phyloP scores from a whole-genome alignment of 2,797 vertebrate species.

The Cheirogaleus major region DNA sequence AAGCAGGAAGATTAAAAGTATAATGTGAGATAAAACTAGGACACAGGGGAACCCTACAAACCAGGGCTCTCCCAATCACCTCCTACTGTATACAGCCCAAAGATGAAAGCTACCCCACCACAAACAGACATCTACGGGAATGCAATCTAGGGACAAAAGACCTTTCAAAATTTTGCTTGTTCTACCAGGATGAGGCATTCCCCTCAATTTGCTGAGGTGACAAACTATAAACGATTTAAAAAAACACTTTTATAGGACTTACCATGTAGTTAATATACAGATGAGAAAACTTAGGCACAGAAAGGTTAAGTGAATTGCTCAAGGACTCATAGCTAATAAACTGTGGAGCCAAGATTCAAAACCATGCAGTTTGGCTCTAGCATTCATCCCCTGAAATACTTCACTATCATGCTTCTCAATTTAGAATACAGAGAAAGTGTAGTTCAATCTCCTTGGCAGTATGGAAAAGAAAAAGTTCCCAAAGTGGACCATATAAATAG shows the following conservation, averaged over 20 bases:
- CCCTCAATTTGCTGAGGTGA: not conserved
- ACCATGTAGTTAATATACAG: not conserved
- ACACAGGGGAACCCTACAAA: not conserved
- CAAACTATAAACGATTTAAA: not conserved
- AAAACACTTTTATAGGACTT: not conserved
- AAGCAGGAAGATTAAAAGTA: not conserved
- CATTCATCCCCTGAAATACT: not conserved
- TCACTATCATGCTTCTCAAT: not conserved
- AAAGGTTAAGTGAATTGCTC: not conserved
- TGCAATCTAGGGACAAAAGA: not conserved
- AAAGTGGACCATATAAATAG: accelerated
- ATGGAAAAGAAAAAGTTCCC: not conserved
- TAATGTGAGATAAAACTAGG: not conserved
- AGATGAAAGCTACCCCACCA: not conserved
- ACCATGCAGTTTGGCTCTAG: not conserved
- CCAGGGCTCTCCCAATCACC: not conserved
- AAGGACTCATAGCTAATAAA: not conserved
- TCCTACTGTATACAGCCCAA: not conserved
- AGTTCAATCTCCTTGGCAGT: not conserved
- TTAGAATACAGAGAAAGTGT: not conserved
- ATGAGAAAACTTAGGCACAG: not conserved
- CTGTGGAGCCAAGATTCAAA: not conserved
- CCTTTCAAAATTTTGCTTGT: not conserved
- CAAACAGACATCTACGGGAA: not conserved
- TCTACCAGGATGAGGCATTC: not conserved